Conservation (phyloP, 2,113 vertebrate species). For the Dryoscopus gambensis region DNA sequence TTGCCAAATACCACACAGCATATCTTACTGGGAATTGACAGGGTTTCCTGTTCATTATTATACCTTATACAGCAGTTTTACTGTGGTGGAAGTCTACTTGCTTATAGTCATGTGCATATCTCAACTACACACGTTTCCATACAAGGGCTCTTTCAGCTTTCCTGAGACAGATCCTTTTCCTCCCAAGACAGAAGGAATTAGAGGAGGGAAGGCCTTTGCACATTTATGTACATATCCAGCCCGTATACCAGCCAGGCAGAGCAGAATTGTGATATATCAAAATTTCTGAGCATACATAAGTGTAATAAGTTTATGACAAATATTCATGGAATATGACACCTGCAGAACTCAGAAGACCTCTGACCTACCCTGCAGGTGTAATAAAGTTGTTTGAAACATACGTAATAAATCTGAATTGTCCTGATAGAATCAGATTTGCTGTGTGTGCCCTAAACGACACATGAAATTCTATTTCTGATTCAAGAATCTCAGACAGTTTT, state of each 20-base stretch:
- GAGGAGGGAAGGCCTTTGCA: background rate
- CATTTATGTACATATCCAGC: background rate
- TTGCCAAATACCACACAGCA: background rate
- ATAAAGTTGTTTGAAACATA: background rate
- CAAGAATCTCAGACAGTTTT: background rate
- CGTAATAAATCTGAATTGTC: background rate
- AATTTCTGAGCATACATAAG: background rate
- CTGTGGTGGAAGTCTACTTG: background rate
- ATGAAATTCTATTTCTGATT: background rate
- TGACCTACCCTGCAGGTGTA: background rate
- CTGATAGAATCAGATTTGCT: background rate
- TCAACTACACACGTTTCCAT: background rate
- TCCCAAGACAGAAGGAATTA: background rate
- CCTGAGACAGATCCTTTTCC: background rate
- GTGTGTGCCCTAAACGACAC: background rate
- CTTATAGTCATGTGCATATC: background rate
- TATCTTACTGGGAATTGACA: background rate
- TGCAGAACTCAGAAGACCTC: background rate
- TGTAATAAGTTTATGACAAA: background rate
- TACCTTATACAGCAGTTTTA: background rate
- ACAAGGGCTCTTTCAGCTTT: background rate
- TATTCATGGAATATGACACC: background rate
- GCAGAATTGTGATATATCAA: background rate
- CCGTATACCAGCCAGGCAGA: background rate
- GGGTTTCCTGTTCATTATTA: background rate